Percentiles rank a stretch among this genome's conserved stretches.
phyloP scores from a whole-genome alignment of 2,113 vertebrate genomes.

The Bujurquina vittata region DNA sequence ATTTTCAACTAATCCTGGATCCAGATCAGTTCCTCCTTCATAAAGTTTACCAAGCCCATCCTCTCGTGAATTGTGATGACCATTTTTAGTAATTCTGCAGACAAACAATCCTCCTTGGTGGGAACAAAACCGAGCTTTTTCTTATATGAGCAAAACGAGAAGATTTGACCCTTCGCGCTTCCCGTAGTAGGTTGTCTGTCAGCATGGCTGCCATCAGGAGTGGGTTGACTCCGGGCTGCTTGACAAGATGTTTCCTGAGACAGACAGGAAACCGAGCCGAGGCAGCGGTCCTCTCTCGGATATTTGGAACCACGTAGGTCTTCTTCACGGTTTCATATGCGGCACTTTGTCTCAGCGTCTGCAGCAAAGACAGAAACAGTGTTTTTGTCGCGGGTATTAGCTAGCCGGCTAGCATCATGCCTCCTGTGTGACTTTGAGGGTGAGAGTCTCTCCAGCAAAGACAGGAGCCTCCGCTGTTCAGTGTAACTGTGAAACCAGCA shows the following conservation, averaged over 20 bases:
- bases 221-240: slow-evolving; percentile 59
- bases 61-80: too few species aligned
- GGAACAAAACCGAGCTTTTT: too few species aligned
- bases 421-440: slow-evolving; percentile 71
- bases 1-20: too few species aligned
- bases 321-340: neutral
- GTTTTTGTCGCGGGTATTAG: neutral
- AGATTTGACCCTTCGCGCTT: slow-evolving; percentile 14
- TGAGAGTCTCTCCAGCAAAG: neutral
- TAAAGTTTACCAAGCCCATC: too few species aligned
- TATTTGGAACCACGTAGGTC: slow-evolving; percentile 64
- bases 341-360: accelerated
- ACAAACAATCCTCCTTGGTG: too few species aligned
- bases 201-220: slow-evolving; percentile 81
- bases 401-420: slow-evolving; percentile 50
- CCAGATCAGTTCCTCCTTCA: too few species aligned
- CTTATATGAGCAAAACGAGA: too few species aligned
- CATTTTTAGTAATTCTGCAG: too few species aligned
- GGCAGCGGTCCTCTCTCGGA: slow-evolving; percentile 7
- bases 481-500: neutral
- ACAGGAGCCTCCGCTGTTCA: neutral
- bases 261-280: slow-evolving; percentile 36
- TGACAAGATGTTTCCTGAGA: slow-evolving; percentile 72
- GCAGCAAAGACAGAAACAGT: neutral
- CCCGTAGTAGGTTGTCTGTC: slow-evolving; percentile 49